Conservation (phyloP, 1,140 invertebrate species). For the Leptinotarsa texana region DNA sequence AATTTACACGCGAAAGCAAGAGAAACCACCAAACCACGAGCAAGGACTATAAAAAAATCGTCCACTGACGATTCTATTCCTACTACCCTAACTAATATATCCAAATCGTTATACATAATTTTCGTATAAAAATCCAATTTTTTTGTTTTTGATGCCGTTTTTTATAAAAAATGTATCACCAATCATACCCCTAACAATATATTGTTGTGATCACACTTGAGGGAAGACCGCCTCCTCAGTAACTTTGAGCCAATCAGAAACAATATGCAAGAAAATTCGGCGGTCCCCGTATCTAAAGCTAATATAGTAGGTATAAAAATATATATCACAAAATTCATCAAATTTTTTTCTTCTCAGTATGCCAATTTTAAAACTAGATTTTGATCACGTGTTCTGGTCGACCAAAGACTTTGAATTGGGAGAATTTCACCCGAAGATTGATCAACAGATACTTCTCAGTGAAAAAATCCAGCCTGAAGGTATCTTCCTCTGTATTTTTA, state of each 20-base stretch:
- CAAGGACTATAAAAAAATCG: constrained; percentile 14
- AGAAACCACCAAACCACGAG: constrained; percentile 47
- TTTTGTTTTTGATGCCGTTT: constrained; percentile 34
- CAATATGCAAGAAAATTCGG: constrained; percentile 21
- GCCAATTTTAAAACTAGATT: constrained; percentile 34
- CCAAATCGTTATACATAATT: constrained; percentile 45
- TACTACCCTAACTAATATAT: constrained; percentile 26
- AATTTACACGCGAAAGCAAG: constrained; percentile 44
- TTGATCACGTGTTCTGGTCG: constrained; percentile 16
- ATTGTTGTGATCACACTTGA: constrained; percentile 40
- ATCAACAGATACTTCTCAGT: no score
- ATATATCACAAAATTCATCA: constrained; percentile 49
- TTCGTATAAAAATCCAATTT: constrained; percentile 42
- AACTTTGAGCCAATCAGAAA: constrained; percentile 37
- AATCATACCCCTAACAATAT: constrained; percentile 40
- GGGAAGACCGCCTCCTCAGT: constrained; percentile 34
- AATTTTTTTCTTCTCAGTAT: constrained; percentile 26
- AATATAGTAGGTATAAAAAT: constrained; percentile 48
- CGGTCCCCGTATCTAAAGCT: constrained; percentile 25
- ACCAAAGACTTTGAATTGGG: background rate
- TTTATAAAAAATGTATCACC: constrained; percentile 46
- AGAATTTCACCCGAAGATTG: background rate
- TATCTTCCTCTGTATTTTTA: no score
- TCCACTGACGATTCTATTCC: constrained; percentile 16
- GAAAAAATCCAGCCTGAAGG: no score